Evolutionary conservation across 2,113 vertebrate genomes (phyloP).

Genomic region (Marcusenius ussheri): DNA sequence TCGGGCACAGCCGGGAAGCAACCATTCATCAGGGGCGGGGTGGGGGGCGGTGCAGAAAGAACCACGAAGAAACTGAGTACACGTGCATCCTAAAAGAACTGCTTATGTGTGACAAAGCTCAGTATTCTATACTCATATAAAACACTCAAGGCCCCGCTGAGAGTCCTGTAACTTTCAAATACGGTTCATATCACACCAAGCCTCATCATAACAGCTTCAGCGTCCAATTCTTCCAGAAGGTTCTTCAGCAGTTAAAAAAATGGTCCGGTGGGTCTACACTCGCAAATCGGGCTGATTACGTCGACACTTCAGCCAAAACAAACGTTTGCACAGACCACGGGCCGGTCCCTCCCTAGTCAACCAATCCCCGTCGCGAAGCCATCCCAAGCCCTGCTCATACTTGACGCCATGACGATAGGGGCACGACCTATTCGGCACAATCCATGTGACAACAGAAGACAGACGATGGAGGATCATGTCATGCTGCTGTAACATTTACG

Average conservation of each 20-base stretch:
- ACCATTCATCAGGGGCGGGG: not conserved
- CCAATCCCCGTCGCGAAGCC: not conserved
- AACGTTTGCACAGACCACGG: not conserved
- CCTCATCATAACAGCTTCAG: not conserved
- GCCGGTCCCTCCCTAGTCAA: not conserved
- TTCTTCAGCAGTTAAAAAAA: not conserved
- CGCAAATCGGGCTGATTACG: not conserved
- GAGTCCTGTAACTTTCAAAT: not conserved
- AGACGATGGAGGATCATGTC: not conserved
- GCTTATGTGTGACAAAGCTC: not conserved
- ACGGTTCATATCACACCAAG: not conserved
- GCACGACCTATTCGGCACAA: not conserved
- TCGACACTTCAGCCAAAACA: not conserved
- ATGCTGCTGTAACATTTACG: not conserved
- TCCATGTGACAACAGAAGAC: not conserved
- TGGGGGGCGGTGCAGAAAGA: not conserved
- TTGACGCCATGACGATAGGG: not conserved
- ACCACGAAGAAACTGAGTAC: not conserved
- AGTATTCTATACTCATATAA: not conserved
- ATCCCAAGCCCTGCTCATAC: not conserved
- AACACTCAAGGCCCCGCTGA: not conserved
- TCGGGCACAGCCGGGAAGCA: not conserved
- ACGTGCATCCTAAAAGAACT: not conserved
- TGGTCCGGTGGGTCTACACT: not conserved
- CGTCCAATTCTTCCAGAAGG: not conserved